Evolutionary conservation across 1,140 invertebrate genomes (phyloP), one percentile per base, ranked within the genome.

Genomic region (Rhopalosiphum maidis): DNA sequence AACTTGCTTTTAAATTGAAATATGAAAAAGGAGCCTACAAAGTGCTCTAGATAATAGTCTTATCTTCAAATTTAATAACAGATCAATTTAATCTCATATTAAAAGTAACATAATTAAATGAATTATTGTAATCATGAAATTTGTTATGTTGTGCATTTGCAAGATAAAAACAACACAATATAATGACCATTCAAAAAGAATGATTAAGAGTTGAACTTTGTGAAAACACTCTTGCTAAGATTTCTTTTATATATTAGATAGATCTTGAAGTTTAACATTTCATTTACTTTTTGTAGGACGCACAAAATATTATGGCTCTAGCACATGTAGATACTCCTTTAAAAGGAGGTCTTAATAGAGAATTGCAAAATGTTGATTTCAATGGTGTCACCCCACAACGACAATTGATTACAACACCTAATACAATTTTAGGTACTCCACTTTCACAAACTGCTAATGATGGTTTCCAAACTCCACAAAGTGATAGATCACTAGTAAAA

Each of bases 261-360:
- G 2, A 35, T 35, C 15, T 77, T 77, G n/a, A 77, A 18, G 1
- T 1, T 15, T 18, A 35, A 18, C 1, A 77, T 77, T n/a, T n/a
- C 15, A 77, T 77, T 77, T 68, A 41, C 21, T 37, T 87, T 87
- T 51, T 85, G 5, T 93, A 93, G 91, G 99, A 99, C 96, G 99
- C 99, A 0, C 99, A 99, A 95, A 99, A 99, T 95, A 98, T 99
- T 93, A 99, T 99, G 98, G 99, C 99, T 9, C 95, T 99, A 15
- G 98, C 98, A 0, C 98, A 99, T 95, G 91, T 93, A 85, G 91
- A 98, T 94, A 99, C 99, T 0, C 99, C 99, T 23, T 95, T 99
- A 1, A 99, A 99, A 95, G 98, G 99, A 85, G 99, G 99, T 0
- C 94, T 98, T 8, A 99, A 99, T 95, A 99, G 99, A 2, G 98